Percentiles rank a stretch among this genome's conserved stretches.
Conservation (phyloP, 2,888 invertebrate species). For the Eurytoma californica region DNA sequence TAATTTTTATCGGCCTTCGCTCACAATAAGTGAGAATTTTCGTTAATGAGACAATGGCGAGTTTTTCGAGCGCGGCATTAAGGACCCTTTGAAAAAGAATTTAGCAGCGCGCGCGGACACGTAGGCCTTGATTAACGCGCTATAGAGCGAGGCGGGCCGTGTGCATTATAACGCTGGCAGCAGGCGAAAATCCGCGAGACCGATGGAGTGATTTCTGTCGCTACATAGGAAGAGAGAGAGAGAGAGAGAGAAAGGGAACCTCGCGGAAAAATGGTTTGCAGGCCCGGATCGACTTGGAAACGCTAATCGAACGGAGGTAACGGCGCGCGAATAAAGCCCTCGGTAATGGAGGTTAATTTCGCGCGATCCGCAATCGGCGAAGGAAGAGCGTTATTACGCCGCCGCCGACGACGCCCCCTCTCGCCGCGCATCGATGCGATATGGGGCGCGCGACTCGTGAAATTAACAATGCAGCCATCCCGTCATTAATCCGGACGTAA, state of each 20-base stretch:
- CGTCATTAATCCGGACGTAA: slow-evolving; percentile 64
- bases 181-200: too few species aligned
- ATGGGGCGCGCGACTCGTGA: slow-evolving; percentile 48
- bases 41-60: slow-evolving; percentile 44
- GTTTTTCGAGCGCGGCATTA: slow-evolving; percentile 13
- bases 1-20: slow-evolving; percentile 41
- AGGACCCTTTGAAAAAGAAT: slow-evolving; percentile 14
- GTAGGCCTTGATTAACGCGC: not conserved
- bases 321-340: slow-evolving; percentile 24
- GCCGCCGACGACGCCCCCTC: not conserved
- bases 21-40: slow-evolving; percentile 36
- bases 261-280: not conserved
- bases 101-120: not conserved
- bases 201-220: not conserved
- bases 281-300: not conserved
- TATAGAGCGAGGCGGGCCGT: not conserved
- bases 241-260: not conserved
- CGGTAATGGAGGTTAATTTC: slow-evolving; percentile 41
- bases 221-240: not conserved
- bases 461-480: slow-evolving; percentile 62
- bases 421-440: slow-evolving; percentile 9
- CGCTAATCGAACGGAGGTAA: slow-evolving; percentile 24
- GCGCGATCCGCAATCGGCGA: slow-evolving; percentile 34
- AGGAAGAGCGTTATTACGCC: slow-evolving; percentile 23
- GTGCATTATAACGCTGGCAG: too few species aligned